Percentiles rank a stretch among this genome's conserved stretches.
Conservation (phyloP, 2,888 invertebrate genomes). For the Physocephala rufipes region DNA sequence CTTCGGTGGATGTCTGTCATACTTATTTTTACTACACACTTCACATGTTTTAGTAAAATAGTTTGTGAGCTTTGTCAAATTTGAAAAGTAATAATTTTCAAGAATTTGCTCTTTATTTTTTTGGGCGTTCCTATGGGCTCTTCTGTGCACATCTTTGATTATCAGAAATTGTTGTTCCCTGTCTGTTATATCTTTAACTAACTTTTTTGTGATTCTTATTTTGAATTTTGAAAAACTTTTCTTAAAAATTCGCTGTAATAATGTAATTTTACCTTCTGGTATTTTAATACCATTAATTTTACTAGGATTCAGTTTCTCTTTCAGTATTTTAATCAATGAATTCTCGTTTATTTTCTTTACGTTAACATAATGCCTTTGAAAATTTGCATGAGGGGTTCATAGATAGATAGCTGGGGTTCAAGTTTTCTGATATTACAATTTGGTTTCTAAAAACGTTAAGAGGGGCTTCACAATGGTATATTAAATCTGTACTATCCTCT, state of each 20-base stretch:
- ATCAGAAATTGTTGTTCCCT: constrained; percentile 5
- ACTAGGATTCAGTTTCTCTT: neutral
- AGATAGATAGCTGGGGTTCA: no score
- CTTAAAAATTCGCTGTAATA: constrained; percentile 21
- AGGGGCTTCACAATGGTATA: constrained; percentile 12
- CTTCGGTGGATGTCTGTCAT: constrained; percentile 27
- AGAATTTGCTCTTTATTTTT: constrained; percentile 30
- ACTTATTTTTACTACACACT: neutral
- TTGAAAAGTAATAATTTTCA: constrained; percentile 24
- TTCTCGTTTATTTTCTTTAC: neutral
- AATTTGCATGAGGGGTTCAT: neutral
- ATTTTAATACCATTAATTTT: constrained; percentile 8
- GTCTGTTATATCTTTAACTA: constrained; percentile 24
- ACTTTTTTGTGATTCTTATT: constrained; percentile 14
- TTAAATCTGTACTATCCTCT: neutral
- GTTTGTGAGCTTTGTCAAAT: constrained; percentile 15
- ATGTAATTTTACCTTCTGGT: constrained; percentile 32
- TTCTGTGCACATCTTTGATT: constrained; percentile 12
- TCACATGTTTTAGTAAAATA: neutral
- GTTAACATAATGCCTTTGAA: constrained; percentile 6
- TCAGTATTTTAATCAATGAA: neutral
- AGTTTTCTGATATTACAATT: constrained; percentile 1
- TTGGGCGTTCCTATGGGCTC: constrained; percentile 7
- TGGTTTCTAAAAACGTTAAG: constrained; percentile 33
- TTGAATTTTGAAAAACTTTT: neutral